Conservation (phyloP, 2,888 invertebrate genomes). For the Drosophila atripex region DNA sequence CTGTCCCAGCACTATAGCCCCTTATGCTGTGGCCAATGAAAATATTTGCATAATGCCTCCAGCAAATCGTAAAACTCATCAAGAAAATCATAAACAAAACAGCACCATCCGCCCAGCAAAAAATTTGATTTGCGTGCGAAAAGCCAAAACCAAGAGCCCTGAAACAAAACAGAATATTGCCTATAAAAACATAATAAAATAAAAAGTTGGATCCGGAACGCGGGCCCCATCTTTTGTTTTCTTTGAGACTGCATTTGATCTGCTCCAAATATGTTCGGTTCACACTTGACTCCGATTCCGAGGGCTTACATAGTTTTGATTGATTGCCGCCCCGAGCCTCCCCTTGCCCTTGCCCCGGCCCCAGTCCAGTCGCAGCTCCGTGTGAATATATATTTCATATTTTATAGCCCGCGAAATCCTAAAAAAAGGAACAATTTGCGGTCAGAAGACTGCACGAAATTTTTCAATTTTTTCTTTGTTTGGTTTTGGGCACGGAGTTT, state of each 20-base stretch:
- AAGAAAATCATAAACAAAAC: constrained; percentile 16
- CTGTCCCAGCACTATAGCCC: background rate
- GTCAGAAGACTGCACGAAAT: constrained; percentile 70
- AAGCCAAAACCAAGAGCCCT: constrained; percentile 39
- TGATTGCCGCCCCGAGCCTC: constrained; percentile 58
- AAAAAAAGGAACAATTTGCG: constrained; percentile 53
- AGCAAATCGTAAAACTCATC: constrained; percentile 25
- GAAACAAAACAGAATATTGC: constrained; percentile 19
- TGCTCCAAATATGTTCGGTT: constrained; percentile 76
- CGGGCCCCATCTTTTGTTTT: constrained; percentile 27
- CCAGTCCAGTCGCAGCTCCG: constrained; percentile 43
- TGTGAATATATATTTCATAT: constrained; percentile 78
- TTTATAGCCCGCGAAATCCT: constrained; percentile 56
- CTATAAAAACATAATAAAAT: constrained; percentile 25
- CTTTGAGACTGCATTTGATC: constrained; percentile 66
- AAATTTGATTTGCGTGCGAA: constrained; percentile 72
- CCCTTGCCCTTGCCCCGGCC: constrained; percentile 10
- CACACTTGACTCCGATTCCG: constrained; percentile 68
- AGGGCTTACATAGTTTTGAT: constrained; percentile 68
- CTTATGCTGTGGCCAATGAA: background rate
- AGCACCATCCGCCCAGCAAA: constrained; percentile 9
- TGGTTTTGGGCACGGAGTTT: constrained; percentile 7
- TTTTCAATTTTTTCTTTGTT: constrained; percentile 52
- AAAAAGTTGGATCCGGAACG: constrained; percentile 24
- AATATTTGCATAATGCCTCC: constrained; percentile 65